phyloP scores from a whole-genome alignment of 1,140 invertebrate genomes.

The Campoletis sonorensis region DNA sequence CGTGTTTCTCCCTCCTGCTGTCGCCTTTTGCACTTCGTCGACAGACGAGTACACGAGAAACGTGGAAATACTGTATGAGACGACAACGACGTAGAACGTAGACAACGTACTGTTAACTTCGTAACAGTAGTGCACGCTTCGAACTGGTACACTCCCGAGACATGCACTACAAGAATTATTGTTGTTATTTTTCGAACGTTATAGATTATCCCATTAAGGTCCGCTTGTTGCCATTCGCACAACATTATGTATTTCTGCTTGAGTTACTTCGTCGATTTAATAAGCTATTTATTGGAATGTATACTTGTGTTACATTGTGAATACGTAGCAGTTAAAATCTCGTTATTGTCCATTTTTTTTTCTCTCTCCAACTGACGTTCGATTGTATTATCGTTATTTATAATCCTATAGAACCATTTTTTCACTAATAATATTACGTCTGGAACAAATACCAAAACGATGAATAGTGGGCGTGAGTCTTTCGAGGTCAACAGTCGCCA shows the following conservation, averaged over 20 bases:
- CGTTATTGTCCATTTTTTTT: not conserved
- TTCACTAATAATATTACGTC: too few relatives aligned
- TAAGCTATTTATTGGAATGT: not conserved
- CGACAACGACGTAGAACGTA: not conserved
- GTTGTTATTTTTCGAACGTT: not conserved
- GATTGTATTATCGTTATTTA: too few relatives aligned
- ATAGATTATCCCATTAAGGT: slow-evolving; percentile 16
- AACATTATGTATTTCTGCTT: slow-evolving; percentile 11
- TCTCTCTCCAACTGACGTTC: too few relatives aligned
- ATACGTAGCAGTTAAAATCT: not conserved
- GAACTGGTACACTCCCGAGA: slow-evolving; percentile 11
- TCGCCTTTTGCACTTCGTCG: not conserved
- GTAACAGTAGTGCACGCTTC: slow-evolving; percentile 6
- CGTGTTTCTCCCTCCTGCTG: not conserved
- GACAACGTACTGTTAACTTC: slow-evolving; percentile 16
- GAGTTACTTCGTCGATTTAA: slow-evolving; percentile 20
- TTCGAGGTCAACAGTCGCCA: too few relatives aligned
- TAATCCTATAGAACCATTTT: too few relatives aligned
- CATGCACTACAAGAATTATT: slow-evolving; percentile 4
- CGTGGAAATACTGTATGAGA: slow-evolving; percentile 8
- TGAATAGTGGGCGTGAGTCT: too few relatives aligned
- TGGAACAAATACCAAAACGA: too few relatives aligned
- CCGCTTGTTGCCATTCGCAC: slow-evolving; percentile 5
- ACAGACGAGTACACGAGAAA: slow-evolving; percentile 6
- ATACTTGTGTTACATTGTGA: not conserved